phyloP scores from a whole-genome alignment of 1,140 invertebrate species.

The Andrena cerasifolii region DNA sequence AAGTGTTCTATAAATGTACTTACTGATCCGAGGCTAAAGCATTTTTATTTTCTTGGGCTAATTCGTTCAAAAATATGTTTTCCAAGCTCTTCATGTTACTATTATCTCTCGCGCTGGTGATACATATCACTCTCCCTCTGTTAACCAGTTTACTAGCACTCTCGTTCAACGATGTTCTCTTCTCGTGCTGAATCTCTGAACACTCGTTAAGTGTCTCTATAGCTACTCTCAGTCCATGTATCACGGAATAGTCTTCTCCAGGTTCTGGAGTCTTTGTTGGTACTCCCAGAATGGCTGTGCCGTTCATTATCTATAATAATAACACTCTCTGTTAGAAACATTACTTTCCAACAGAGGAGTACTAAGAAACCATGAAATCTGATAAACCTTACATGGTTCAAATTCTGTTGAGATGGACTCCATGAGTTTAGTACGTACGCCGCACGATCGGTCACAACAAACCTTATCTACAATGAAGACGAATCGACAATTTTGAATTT shows the following conservation, averaged over 20 bases:
- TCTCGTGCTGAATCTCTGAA: conserved; percentile 87
- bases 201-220: conserved; percentile 93
- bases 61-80: conserved; percentile 91
- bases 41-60: conserved; percentile 91
- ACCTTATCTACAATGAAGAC: conserved; percentile 86
- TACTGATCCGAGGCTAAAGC: conserved; percentile 85
- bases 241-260: conserved; percentile 87
- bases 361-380: neutral
- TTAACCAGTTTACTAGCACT: conserved; percentile 84
- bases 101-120: conserved; percentile 93
- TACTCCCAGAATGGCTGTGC: conserved; percentile 88
- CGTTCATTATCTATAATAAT: conserved; percentile 85
- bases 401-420: conserved; percentile 90
- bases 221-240: conserved; percentile 93
- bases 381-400: conserved; percentile 86
- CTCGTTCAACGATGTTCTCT: conserved; percentile 84
- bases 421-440: conserved; percentile 92
- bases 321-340: neutral
- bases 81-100: conserved; percentile 91
- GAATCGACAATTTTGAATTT: conserved; percentile 23
- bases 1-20: conserved; percentile 63
- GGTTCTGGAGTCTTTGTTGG: conserved; percentile 83
- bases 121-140: conserved; percentile 93
- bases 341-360: neutral
- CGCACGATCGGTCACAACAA: conserved; percentile 91